Conservation (phyloP, 2,113 vertebrate species). For the Bagarius yarrelli region DNA sequence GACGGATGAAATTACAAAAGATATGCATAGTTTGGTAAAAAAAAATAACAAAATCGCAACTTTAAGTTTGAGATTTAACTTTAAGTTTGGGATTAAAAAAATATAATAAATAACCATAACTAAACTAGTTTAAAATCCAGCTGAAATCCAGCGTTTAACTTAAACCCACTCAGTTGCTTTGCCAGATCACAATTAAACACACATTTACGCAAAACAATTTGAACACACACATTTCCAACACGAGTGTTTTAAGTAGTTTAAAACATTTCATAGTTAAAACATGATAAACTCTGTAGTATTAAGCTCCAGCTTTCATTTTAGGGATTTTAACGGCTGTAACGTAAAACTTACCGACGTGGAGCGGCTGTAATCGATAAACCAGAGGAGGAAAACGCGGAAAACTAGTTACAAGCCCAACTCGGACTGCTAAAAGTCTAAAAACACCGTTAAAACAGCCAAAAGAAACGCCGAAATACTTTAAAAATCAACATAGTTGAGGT, state of each 20-base stretch:
- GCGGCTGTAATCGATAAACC: constrained; percentile 16
- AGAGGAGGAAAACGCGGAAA: constrained; percentile 24
- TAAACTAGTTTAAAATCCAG: too few species aligned
- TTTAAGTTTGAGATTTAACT: too few species aligned
- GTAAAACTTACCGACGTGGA: constrained; percentile 44
- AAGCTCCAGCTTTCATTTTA: not conserved
- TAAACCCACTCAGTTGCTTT: too few species aligned
- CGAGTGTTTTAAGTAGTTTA: not conserved
- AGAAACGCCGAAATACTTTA: not conserved
- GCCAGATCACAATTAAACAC: not conserved
- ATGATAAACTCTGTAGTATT: not conserved
- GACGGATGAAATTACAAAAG: not conserved
- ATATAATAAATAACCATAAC: not conserved
- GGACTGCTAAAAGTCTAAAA: not conserved
- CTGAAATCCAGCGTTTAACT: not conserved
- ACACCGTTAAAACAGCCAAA: not conserved
- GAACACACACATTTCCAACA: not conserved
- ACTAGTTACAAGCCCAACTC: not conserved
- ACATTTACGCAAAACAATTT: not conserved
- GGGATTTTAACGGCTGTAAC: not conserved
- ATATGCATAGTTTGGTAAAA: too few species aligned
- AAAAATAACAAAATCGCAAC: too few species aligned
- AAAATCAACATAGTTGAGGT: not conserved
- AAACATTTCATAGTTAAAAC: not conserved
- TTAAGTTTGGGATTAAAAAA: not conserved